Conservation (phyloP, 2,888 invertebrate species). For the Nectonema munidae region DNA sequence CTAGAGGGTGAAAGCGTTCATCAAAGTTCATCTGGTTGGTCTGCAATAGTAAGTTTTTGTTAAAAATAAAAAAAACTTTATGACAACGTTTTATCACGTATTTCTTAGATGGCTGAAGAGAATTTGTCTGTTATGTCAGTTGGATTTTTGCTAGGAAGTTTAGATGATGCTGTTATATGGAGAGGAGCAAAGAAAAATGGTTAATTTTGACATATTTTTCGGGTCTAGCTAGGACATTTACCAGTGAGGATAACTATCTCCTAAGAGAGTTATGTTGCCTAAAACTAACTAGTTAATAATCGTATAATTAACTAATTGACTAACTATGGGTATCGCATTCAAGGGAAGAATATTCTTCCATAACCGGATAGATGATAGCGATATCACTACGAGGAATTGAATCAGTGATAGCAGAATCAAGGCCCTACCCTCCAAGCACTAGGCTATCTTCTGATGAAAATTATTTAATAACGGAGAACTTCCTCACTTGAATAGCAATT, state of each 20-base stretch:
- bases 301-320: no score
- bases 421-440: no score
- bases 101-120: slow-evolving; percentile 31
- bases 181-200: slow-evolving; percentile 91
- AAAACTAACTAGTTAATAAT: no score
- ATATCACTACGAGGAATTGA: no score
- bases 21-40: slow-evolving; percentile 80
- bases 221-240: not conserved
- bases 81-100: not conserved
- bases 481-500: no score
- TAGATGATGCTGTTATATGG: slow-evolving; percentile 93
- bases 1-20: slow-evolving; percentile 58
- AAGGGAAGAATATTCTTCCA: no score
- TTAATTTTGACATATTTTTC: slow-evolving; percentile 20
- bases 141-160: slow-evolving; percentile 50
- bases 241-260: not conserved
- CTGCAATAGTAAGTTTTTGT: slow-evolving; percentile 42
- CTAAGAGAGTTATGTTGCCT: no score
- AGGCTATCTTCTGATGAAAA: no score
- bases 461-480: no score
- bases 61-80: slow-evolving; percentile 11
- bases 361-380: no score
- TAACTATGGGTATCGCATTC: no score
- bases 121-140: slow-evolving; percentile 87
- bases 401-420: no score